These are phyloP conservation scores for Oikopleura albicans DNA, from an alignment of 23 tunicate species.

Conservation along the genomic window DNA sequence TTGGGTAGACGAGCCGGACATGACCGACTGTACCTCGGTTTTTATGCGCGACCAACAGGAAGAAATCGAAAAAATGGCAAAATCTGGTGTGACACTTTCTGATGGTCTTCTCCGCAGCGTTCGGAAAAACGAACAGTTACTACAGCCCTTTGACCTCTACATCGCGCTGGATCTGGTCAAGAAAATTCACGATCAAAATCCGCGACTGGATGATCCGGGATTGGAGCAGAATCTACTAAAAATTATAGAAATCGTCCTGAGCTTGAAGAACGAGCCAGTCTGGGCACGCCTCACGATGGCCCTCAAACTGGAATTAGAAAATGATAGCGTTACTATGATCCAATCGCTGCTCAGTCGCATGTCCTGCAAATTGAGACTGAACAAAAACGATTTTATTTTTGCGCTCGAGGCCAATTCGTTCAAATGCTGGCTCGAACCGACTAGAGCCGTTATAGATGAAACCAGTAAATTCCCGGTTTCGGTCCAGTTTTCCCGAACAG, in stretches of 20 bases:
- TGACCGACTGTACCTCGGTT: constrained; percentile 39
- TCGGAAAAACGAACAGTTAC: background rate
- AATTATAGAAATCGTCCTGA: background rate
- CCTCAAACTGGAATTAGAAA: background rate
- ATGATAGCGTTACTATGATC: background rate
- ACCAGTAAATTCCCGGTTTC: background rate
- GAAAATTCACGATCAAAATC: background rate
- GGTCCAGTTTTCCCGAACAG: background rate
- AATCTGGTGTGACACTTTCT: background rate
- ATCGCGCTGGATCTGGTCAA: background rate
- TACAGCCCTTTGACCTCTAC: background rate
- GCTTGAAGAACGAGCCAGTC: background rate
- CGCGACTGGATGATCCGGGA: background rate
- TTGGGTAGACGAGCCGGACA: constrained; percentile 66
- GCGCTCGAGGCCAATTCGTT: background rate
- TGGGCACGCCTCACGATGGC: too few relatives aligned
- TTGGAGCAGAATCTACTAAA: background rate
- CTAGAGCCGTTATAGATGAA: background rate
- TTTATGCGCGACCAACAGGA: constrained; percentile 16
- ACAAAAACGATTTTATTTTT: background rate
- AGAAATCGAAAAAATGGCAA: background rate
- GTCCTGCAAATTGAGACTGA: background rate
- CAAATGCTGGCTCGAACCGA: background rate
- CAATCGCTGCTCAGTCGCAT: background rate
- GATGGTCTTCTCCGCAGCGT: background rate